Evolutionary conservation across 2,113 vertebrate genomes (phyloP).

Genomic region (Junco hyemalis): DNA sequence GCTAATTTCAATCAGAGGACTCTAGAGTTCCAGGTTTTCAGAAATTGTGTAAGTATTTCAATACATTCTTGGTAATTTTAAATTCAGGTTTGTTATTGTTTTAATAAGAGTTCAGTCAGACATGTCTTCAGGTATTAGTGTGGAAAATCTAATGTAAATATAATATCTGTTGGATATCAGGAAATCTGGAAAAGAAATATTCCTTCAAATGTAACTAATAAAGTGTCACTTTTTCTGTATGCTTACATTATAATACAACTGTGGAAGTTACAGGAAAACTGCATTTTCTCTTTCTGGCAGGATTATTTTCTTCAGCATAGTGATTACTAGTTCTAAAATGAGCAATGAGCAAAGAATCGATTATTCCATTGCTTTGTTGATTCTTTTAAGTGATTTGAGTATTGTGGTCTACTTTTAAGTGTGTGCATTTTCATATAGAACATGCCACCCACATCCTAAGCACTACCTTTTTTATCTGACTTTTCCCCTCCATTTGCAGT

Average conservation of each 20-base stretch:
- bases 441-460: not conserved
- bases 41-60: constrained; percentile 86
- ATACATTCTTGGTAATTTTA: not conserved
- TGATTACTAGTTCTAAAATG: not conserved
- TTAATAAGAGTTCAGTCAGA: not conserved
- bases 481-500: not conserved
- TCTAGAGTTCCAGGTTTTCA: constrained; percentile 91
- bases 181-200: not conserved
- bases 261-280: not conserved
- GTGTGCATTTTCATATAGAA: not conserved
- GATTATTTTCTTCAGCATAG: not conserved
- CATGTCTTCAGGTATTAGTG: not conserved
- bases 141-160: not conserved
- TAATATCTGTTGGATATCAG: not conserved
- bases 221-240: not conserved
- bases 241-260: not conserved
- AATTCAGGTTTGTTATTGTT: not conserved
- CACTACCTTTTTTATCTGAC: not conserved
- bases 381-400: not conserved
- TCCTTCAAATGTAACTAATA: not conserved
- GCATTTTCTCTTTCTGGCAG: not conserved
- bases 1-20: constrained; percentile 86
- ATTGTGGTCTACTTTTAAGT: not conserved
- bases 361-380: not conserved
- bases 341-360: not conserved